Conservation (phyloP, 1,140 invertebrate species). For the Drosophila ironensis region DNA sequence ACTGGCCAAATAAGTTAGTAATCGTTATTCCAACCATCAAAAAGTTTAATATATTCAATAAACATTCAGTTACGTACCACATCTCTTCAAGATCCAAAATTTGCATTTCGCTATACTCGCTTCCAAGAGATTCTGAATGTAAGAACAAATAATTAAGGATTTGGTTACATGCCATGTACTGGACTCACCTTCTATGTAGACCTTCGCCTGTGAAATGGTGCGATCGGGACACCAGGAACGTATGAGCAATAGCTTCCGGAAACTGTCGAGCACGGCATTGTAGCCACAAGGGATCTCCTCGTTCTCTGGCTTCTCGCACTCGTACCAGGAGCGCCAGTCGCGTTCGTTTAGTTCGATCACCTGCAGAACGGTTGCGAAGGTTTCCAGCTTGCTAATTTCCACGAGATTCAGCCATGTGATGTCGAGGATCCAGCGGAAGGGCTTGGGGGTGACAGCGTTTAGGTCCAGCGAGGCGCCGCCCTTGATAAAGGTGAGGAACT, state of each 20-base stretch:
- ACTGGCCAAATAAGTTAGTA: no score
- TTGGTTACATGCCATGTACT: background rate
- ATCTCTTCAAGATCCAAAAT: slow-evolving; percentile 96
- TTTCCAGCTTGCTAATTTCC: slow-evolving; percentile 94
- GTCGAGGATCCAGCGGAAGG: slow-evolving; percentile 97
- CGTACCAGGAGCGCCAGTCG: slow-evolving; percentile 97
- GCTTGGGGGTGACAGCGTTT: slow-evolving; percentile 95
- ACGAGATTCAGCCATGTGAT: slow-evolving; percentile 98
- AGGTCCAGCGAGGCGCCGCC: slow-evolving; percentile 97
- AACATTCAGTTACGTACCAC: slow-evolving; percentile 83
- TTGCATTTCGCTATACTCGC: slow-evolving; percentile 94
- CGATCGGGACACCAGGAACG: slow-evolving; percentile 97
- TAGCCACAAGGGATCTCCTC: slow-evolving; percentile 96
- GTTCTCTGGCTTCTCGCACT: slow-evolving; percentile 96
- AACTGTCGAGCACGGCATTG: slow-evolving; percentile 93
- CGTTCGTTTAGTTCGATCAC: slow-evolving; percentile 93
- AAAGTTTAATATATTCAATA: background rate
- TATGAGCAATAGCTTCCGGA: slow-evolving; percentile 94
- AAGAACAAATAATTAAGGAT: background rate
- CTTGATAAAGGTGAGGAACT: slow-evolving; percentile 98
- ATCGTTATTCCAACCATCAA: no score
- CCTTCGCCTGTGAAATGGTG: slow-evolving; percentile 95
- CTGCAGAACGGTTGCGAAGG: slow-evolving; percentile 90
- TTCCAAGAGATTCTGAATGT: slow-evolving; percentile 90
- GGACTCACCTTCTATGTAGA: slow-evolving; percentile 89